Conservation (phyloP, 1,140 invertebrate species). For the Pantala flavescens region DNA sequence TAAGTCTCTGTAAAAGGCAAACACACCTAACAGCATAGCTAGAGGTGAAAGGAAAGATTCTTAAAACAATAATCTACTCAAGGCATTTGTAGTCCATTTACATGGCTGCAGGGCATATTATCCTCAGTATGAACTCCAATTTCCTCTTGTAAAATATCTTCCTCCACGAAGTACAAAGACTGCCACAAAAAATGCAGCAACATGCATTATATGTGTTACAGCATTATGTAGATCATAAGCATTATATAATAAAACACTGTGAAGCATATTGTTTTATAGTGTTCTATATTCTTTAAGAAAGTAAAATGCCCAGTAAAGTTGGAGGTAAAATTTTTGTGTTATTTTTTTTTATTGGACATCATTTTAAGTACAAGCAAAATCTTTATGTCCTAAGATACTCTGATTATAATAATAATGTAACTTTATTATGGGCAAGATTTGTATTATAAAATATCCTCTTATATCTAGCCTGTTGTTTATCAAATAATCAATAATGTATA, state of each 20-base stretch:
- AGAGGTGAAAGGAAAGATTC: not conserved
- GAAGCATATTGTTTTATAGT: too few species aligned
- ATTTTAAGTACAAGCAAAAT: too few species aligned
- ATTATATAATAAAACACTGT: not conserved
- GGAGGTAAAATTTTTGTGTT: too few species aligned
- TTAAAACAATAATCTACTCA: constrained; percentile 10
- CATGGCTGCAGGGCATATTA: not conserved
- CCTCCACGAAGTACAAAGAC: constrained; percentile 11
- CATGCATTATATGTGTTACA: constrained; percentile 11
- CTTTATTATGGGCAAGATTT: too few species aligned
- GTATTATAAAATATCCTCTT: too few species aligned
- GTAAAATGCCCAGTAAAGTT: too few species aligned
- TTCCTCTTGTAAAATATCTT: not conserved
- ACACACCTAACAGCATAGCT: not conserved
- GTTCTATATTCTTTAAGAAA: too few species aligned
- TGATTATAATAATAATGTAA: too few species aligned
- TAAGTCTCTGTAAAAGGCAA: not conserved
- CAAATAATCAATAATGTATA: too few species aligned
- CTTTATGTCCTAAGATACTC: too few species aligned
- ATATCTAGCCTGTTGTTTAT: too few species aligned
- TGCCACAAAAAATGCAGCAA: constrained; percentile 16
- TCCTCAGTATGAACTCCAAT: not conserved
- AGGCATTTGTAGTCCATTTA: constrained; percentile 10
- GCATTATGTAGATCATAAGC: not conserved
- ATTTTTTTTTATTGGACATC: too few species aligned